Conservation (phyloP, 2,797 vertebrate species). For the Lophius americanus region DNA sequence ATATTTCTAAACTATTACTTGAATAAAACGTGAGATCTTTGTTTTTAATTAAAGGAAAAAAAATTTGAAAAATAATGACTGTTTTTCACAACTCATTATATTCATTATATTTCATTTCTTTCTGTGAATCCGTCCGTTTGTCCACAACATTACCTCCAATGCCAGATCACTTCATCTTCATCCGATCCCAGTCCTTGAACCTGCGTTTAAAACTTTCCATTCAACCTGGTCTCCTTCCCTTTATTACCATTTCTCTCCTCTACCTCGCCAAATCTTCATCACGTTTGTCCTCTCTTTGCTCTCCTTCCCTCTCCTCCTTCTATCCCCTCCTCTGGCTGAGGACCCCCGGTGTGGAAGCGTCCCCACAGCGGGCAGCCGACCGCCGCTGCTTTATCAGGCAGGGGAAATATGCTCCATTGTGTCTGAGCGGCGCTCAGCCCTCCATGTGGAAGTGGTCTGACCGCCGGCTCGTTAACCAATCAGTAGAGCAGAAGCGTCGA, state of each 20-base stretch:
- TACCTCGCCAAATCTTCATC: conserved; percentile 16
- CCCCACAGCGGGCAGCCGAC: conserved; percentile 58
- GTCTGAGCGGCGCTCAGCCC: conserved; percentile 60
- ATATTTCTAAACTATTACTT: too few species aligned
- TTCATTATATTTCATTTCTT: too few species aligned
- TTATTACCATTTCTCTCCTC: conserved; percentile 26
- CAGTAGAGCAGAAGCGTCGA: conserved; percentile 80
- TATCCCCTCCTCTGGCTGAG: conserved; percentile 51
- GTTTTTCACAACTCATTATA: too few species aligned
- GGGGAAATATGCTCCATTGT: conserved; percentile 81
- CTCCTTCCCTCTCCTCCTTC: conserved; percentile 40
- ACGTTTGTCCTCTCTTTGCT: conserved; percentile 5
- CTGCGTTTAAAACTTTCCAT: conserved; percentile 28
- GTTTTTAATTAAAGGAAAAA: too few species aligned
- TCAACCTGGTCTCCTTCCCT: conserved; percentile 24
- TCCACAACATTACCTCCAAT: conserved; percentile 1
- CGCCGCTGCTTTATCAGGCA: conserved; percentile 68
- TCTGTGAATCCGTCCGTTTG: conserved; percentile 7
- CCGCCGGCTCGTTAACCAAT: conserved; percentile 80
- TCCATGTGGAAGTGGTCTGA: conserved; percentile 76
- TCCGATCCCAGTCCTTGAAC: conserved; percentile 20
- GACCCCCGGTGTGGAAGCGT: conserved; percentile 59
- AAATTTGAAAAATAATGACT: too few species aligned
- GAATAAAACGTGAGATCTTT: too few species aligned
- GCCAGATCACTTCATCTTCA: conserved; percentile 14